These are phyloP conservation scores for Micoletzkya japonica DNA, from an alignment of 2,888 invertebrate species.

Conservation along the genomic window DNA sequence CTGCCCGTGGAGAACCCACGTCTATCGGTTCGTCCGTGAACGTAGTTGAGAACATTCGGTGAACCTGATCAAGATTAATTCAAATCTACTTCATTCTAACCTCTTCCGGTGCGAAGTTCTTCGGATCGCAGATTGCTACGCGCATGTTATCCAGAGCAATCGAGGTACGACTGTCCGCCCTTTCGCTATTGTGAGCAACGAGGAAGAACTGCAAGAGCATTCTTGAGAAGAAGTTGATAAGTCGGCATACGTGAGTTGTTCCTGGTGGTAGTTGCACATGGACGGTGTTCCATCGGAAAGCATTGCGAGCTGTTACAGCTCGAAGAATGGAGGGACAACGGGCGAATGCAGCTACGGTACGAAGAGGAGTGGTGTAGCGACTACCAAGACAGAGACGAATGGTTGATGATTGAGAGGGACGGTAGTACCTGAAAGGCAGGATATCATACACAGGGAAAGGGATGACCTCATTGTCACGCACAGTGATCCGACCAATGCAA, in stretches of 20 bases:
- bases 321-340: slow-evolving; percentile 60
- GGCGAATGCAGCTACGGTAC: slow-evolving; percentile 53
- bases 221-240: background rate
- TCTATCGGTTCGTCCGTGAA: slow-evolving; percentile 4
- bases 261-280: slow-evolving; percentile 61
- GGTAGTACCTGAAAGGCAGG: slow-evolving; percentile 35
- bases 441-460: too few species aligned
- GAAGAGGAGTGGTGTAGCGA: slow-evolving; percentile 55
- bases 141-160: slow-evolving; percentile 61
- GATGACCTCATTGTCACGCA: too few species aligned
- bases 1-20: background rate
- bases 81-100: background rate
- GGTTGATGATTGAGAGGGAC: slow-evolving; percentile 59
- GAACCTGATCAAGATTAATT: background rate
- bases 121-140: slow-evolving; percentile 58
- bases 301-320: slow-evolving; percentile 58
- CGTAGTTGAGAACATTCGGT: slow-evolving; percentile 23
- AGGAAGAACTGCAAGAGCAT: slow-evolving; percentile 54
- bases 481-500: too few species aligned
- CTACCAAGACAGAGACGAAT: slow-evolving; percentile 50
- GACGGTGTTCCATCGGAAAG: slow-evolving; percentile 60
- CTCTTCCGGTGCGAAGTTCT: slow-evolving; percentile 44
- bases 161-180: slow-evolving; percentile 51
- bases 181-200: slow-evolving; percentile 58
- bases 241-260: slow-evolving; percentile 53